Evolutionary conservation across 2,888 invertebrate genomes (phyloP).

Genomic region (Maniola hyperantus): DNA sequence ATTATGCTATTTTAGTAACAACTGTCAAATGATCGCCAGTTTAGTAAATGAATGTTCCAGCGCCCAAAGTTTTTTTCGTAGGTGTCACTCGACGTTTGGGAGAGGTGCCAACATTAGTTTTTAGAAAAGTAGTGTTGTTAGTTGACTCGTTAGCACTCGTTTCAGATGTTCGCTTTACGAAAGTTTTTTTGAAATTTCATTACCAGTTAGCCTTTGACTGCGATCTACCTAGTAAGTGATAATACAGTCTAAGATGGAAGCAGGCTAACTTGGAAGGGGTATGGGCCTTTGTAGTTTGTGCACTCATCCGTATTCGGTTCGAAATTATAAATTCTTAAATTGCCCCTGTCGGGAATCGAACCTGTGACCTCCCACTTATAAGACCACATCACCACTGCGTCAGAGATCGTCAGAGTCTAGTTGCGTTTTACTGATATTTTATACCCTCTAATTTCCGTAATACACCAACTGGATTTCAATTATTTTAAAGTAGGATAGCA

Average conservation of each 20-base stretch:
- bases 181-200: too few relatives aligned
- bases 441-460: neutral
- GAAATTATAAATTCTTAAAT: too few relatives aligned
- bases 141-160: constrained; percentile 2
- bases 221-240: too few relatives aligned
- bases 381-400: too few relatives aligned
- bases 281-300: too few relatives aligned
- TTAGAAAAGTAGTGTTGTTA: constrained; percentile 8
- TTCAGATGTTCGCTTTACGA: neutral
- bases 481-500: too few relatives aligned
- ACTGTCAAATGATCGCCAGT: neutral
- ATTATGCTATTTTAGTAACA: neutral
- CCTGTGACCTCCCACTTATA: too few relatives aligned
- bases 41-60: neutral
- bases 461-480: neutral
- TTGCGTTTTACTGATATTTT: neutral
- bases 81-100: constrained; percentile 9
- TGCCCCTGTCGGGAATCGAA: too few relatives aligned
- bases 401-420: neutral
- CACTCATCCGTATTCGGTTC: too few relatives aligned
- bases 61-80: constrained; percentile 1
- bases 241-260: too few relatives aligned
- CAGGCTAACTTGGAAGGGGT: too few relatives aligned
- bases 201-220: too few relatives aligned
- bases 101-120: constrained; percentile 10